phyloP scores from a whole-genome alignment of 1,140 invertebrate species.

The Batillaria attramentaria region DNA sequence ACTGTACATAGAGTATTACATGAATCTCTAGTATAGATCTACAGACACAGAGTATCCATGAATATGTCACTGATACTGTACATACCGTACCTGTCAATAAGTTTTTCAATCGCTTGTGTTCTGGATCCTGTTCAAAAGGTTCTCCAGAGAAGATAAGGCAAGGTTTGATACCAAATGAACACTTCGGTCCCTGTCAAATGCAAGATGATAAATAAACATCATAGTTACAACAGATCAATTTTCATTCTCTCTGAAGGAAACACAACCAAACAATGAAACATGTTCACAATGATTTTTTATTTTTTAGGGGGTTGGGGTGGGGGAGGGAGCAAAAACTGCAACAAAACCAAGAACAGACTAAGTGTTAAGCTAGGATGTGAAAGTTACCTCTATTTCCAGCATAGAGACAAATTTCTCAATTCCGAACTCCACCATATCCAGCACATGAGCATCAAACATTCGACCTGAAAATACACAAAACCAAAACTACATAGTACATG shows the following conservation, averaged over 20 bases:
- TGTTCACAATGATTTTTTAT: too few species aligned
- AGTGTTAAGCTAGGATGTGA: too few species aligned
- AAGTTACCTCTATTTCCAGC: conserved; percentile 83
- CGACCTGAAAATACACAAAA: conserved; percentile 76
- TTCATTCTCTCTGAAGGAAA: too few species aligned
- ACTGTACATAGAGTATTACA: too few species aligned
- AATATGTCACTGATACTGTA: too few species aligned
- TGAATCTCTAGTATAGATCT: too few species aligned
- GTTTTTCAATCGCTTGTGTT: conserved; percentile 88
- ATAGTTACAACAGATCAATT: too few species aligned
- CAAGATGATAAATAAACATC: too few species aligned
- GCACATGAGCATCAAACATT: conserved; percentile 88
- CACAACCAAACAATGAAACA: neutral
- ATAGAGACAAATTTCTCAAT: conserved; percentile 87
- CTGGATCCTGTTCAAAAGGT: conserved; percentile 85
- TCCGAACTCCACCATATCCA: conserved; percentile 98
- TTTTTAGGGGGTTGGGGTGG: too few species aligned
- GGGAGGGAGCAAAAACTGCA: neutral
- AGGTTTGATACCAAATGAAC: conserved; percentile 88
- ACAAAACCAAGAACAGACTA: neutral
- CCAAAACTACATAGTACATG: neutral
- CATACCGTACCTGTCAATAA: conserved; percentile 77
- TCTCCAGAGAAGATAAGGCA: conserved; percentile 95
- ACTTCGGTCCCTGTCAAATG: conserved; percentile 79
- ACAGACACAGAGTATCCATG: too few species aligned